Evolutionary conservation across 1,140 invertebrate species (phyloP).

Genomic region (Sarcophaga peregrina): DNA sequence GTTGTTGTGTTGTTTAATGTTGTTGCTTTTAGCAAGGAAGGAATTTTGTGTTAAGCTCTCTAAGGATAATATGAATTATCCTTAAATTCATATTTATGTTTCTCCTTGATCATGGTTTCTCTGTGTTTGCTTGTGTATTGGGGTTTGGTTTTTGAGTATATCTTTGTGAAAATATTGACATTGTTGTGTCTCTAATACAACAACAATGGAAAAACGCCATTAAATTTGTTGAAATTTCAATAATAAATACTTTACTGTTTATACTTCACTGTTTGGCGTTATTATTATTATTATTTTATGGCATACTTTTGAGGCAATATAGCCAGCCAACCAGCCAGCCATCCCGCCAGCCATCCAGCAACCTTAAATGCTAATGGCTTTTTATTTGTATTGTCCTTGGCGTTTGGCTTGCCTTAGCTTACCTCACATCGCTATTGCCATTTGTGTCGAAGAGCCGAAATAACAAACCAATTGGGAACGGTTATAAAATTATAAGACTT

Average conservation of each 20-base stretch:
- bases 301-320: constrained; percentile 8
- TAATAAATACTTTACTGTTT: not conserved
- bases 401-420: not conserved
- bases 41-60: not conserved
- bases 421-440: no score
- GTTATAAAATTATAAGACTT: no score
- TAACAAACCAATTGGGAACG: no score
- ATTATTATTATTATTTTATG: not conserved
- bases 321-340: not conserved
- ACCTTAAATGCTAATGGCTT: not conserved
- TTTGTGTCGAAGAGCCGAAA: no score
- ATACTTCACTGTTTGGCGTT: not conserved
- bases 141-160: not conserved
- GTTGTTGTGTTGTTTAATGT: not conserved
- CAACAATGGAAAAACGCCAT: not conserved
- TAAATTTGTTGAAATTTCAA: constrained; percentile 15
- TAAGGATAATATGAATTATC: constrained; percentile 20
- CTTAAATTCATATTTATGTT: constrained; percentile 19
- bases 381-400: constrained; percentile 14
- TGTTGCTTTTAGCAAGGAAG: not conserved
- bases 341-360: not conserved
- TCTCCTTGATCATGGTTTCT: not conserved
- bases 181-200: not conserved
- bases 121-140: no score
- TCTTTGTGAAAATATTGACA: constrained; percentile 21